These are phyloP conservation scores for Homalodisca vitripennis DNA, from an alignment of 1,140 invertebrate species.

Conservation along the genomic window DNA sequence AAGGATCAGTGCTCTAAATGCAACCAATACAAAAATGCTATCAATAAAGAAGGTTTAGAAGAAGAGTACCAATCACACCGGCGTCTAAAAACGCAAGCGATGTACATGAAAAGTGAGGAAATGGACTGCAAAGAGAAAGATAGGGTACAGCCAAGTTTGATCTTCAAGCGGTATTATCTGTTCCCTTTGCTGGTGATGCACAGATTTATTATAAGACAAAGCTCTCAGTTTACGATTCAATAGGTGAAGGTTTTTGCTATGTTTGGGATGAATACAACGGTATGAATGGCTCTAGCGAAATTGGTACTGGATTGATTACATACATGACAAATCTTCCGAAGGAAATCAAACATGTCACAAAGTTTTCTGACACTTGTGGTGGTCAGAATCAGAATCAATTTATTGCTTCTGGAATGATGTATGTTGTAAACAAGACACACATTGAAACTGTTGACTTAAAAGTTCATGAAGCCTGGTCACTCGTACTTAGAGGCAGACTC, in stretches of 20 bases:
- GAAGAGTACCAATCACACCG: no score
- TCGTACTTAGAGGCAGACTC: slow-evolving; percentile 50
- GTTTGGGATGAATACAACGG: slow-evolving; percentile 31
- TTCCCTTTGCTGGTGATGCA: no score
- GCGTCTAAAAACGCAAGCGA: no score
- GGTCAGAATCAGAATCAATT: slow-evolving; percentile 34
- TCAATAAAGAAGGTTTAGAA: no score
- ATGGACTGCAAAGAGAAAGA: no score
- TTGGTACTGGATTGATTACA: slow-evolving; percentile 28
- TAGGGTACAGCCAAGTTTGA: no score
- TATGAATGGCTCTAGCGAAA: slow-evolving; percentile 26
- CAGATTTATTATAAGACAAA: slow-evolving; percentile 20
- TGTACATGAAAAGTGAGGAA: no score
- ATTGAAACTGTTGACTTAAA: slow-evolving; percentile 38
- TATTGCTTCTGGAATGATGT: slow-evolving; percentile 30
- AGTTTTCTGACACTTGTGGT: slow-evolving; percentile 34
- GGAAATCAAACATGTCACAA: slow-evolving; percentile 28
- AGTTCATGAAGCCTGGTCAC: slow-evolving; percentile 49
- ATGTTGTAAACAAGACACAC: slow-evolving; percentile 24
- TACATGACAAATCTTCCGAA: slow-evolving; percentile 26
- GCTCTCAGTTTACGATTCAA: slow-evolving; percentile 26
- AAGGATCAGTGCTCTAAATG: no score
- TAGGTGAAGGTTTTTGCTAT: slow-evolving; percentile 31
- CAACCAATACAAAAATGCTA: no score
- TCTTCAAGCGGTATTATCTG: no score